Evolutionary conservation across 2,113 vertebrate genomes (phyloP), one percentile per base, ranked within the genome.

Genomic region (Puntigrus tetrazona): DNA sequence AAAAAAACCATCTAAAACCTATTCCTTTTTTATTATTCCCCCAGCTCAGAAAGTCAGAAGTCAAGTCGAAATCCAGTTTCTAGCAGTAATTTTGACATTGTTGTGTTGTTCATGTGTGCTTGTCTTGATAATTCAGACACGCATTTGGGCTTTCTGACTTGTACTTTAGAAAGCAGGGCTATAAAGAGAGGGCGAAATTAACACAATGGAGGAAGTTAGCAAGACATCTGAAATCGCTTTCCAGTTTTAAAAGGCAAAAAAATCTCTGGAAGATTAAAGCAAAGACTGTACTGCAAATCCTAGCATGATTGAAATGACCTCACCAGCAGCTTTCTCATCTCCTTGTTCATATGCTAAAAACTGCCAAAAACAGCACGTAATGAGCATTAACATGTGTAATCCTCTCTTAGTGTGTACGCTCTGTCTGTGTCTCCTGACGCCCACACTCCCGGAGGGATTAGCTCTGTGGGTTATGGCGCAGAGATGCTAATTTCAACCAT

Each of bases 341-440:
- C 90, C 90, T 92, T 91, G 93, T 93, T 94, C 93, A 94, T 94
- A 94, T 94, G 94, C 91, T 93, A 94, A 94, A n/a, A 87, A 81
- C 89, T 83, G 92, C 92, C 92, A 91, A 89, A 85, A 79, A 77
- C 90, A 85, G 89, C 88, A 85, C 86, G 89, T 91, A 90, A 91
- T 90, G 87, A 89, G 90, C 93, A 91, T 94, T 94, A 95, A 94
- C 93, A 94, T 85, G 86, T 94, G 93, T 94, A 94, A 94, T 95
- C n/a, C 93, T 85, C 55, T 92, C 92, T 91, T 94, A 93, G 89
- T 89, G 41, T 52, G 88, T 87, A 47, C 87, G 89, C 91, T 91
- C 89, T 84, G 84, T 83, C 89, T 78, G 88, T 86, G 91, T 91
- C 89, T 43, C 55, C 43, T 84, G 89, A 92, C 90, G 86, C 91